Base-by-base conservation (phyloP, 2,888 invertebrate genomes). In the Aphodius sticticus region DNA sequence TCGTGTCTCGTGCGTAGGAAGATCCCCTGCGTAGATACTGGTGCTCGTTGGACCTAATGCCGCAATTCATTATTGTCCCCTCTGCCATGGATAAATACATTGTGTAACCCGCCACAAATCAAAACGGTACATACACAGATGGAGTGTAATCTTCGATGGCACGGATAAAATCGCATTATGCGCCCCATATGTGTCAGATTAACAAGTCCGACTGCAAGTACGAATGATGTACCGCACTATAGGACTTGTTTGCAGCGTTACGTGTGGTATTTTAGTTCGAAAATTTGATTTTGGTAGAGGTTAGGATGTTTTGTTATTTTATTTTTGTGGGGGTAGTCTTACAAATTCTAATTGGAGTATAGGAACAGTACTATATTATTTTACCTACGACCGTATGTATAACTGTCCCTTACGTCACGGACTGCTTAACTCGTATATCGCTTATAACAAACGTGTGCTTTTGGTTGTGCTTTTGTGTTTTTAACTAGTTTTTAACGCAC, bases 71-170 rank as follows among this genome's bases (percentile, higher is more conserved):
- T 53, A 53, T 53, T 53, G 53, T 53, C 7, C 53, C 53, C 53
- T 12, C 7, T 53, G 7, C 53, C 53, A 53, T 12, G 9, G 53
- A 53, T 12, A 53, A 53, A 53, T 53, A 53, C 53, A 53, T 53
- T 53, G 53, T 53, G 53, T 53, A 53, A 53, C 53, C 53, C 7
- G 53, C 53, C 53, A 53, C 53, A 53, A 53, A 53, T 53, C 53
- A 53, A 53, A 53, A 53, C 53, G 53, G 53, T 53, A 53, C 53
- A 53, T 53, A 74, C 74, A 26, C 35, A 74, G 74, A n/a, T 26
- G 71, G 26, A 14, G 74, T 26, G 74, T 74, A 74, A 26, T 74
- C 35, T 16, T 35, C 74, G 74, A 74, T 74, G 74, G n/a, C n/a
- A 7, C 74, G 16, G 74, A 16, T 26, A 53, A 53, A 53, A 53